A percentile compares a stretch with the other conserved stretches of the same genome.
These are phyloP conservation scores for Drymodes brunneopygia DNA, from an alignment of 2,113 vertebrate genomes.

Conservation along the genomic window DNA sequence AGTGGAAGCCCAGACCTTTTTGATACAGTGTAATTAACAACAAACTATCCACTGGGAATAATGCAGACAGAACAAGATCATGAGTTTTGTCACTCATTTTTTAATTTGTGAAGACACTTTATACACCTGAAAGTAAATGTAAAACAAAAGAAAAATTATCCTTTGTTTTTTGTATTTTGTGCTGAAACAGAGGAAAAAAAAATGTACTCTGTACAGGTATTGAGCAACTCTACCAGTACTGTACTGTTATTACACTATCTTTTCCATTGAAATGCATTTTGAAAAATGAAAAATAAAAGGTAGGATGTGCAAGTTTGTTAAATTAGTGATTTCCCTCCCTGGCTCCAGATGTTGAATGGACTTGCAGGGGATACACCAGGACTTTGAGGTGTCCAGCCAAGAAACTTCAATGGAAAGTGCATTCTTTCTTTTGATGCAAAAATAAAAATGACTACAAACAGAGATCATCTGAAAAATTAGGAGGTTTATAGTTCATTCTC, in stretches of 20 bases:
- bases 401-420: neutral
- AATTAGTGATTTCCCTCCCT: neutral
- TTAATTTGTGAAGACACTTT: neutral
- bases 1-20: neutral
- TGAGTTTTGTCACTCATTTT: neutral
- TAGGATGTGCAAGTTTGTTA: neutral
- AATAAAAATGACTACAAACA: neutral
- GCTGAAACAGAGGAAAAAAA: neutral
- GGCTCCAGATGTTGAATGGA: neutral
- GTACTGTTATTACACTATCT: neutral
- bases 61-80: neutral
- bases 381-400: neutral
- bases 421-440: neutral
- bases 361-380: neutral
- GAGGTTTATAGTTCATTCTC: neutral
- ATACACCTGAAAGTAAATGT: neutral
- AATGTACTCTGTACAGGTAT: neutral
- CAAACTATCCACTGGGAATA: neutral
- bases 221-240: neutral
- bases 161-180: neutral
- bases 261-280: neutral
- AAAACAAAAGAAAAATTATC: neutral
- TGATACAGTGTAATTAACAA: neutral
- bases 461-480: neutral
- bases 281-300: neutral